These are phyloP conservation scores for Ploceus nigricollis DNA, from an alignment of 2,113 vertebrate genomes.

Conservation along the genomic window DNA sequence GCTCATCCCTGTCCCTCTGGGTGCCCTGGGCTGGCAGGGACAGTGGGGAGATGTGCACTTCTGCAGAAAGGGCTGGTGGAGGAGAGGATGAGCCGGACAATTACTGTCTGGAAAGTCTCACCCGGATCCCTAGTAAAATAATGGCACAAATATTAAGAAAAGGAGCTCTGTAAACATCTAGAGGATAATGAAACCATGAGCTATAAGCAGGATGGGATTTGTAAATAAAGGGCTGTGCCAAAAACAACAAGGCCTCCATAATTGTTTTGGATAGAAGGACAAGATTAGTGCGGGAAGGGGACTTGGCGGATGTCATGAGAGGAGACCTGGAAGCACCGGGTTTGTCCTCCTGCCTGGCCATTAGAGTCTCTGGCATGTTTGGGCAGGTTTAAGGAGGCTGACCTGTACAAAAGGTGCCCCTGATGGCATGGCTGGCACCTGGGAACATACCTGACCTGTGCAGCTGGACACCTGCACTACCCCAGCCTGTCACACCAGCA, in stretches of 20 bases:
- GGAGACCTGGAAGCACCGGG: not conserved
- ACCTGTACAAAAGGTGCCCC: not conserved
- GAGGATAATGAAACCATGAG: conserved; percentile 70
- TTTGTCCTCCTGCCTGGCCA: not conserved
- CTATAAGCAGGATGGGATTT: conserved; percentile 73
- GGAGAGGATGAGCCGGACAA: conserved; percentile 52
- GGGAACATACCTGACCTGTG: not conserved
- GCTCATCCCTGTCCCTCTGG: not conserved
- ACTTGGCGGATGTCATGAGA: conserved; percentile 46
- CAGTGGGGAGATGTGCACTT: not conserved
- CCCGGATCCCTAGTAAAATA: conserved; percentile 63
- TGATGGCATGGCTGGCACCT: not conserved
- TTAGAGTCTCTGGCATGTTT: not conserved
- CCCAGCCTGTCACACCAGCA: not conserved
- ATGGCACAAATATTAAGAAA: conserved; percentile 69
- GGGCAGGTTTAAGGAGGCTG: not conserved
- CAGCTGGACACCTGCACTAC: not conserved
- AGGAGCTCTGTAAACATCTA: conserved; percentile 69
- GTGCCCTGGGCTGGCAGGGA: not conserved
- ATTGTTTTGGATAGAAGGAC: conserved; percentile 71
- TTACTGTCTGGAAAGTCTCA: conserved; percentile 61
- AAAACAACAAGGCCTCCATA: conserved; percentile 68
- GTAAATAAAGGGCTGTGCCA: conserved; percentile 69
- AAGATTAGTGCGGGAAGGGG: conserved; percentile 62
- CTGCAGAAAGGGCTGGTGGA: conserved; percentile 22